Evolutionary conservation across 2,888 invertebrate species (phyloP).

Genomic region (Lithophane leautieri): DNA sequence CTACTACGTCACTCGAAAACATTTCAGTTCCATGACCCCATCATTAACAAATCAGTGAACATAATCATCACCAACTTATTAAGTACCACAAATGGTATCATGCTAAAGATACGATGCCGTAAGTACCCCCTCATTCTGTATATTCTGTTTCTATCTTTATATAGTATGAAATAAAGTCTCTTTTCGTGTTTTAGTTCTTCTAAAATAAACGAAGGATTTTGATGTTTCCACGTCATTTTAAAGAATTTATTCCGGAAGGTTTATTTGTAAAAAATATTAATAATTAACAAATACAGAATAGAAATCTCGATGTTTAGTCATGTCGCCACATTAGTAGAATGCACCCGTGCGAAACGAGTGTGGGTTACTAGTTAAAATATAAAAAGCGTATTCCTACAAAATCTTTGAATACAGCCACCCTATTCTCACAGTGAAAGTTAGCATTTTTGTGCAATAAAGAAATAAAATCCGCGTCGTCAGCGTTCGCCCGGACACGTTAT

Average conservation of each 20-base stretch:
- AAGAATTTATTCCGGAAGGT: not conserved
- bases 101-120: too few species aligned
- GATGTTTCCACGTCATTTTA: too few species aligned
- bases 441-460: slow-evolving; percentile 89
- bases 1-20: not conserved
- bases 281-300: not conserved
- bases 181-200: not conserved
- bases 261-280: not conserved
- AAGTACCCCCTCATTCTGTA: too few species aligned
- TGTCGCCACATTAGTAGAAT: not conserved
- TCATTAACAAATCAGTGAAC: not conserved
- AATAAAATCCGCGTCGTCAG: slow-evolving; percentile 85
- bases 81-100: too few species aligned
- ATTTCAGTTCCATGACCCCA: not conserved
- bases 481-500: slow-evolving; percentile 73
- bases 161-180: not conserved
- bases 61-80: too few species aligned
- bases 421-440: slow-evolving; percentile 75
- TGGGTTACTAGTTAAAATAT: not conserved
- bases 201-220: not conserved
- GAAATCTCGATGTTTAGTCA: not conserved
- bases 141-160: not conserved
- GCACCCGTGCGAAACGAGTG: too few species aligned
- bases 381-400: not conserved
- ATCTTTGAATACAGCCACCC: slow-evolving; percentile 63